A percentile compares a stretch with the other conserved stretches of the same genome.
phyloP scores from a whole-genome alignment of 1,140 invertebrate species.

The Nasonia longicornis region DNA sequence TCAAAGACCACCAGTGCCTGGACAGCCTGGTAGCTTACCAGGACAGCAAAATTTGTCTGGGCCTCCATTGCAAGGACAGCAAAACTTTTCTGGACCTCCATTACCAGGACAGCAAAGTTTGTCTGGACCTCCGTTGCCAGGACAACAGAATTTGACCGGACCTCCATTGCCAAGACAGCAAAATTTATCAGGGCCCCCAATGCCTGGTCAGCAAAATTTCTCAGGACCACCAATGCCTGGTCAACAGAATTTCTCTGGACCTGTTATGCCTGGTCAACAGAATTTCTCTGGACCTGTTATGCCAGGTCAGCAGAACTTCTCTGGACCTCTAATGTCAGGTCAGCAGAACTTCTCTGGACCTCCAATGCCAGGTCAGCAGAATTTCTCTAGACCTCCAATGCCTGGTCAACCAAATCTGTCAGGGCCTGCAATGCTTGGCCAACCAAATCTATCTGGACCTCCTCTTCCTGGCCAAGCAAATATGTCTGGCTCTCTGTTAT shows the following conservation, averaged over 20 bases:
- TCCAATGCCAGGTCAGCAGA: slow-evolving; percentile 48
- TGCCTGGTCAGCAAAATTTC: slow-evolving; percentile 48
- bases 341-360: slow-evolving; percentile 51
- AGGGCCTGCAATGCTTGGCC: slow-evolving; percentile 38
- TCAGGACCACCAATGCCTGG: slow-evolving; percentile 53
- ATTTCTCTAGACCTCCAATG: slow-evolving; percentile 52
- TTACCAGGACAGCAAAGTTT: slow-evolving; percentile 47
- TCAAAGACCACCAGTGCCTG: slow-evolving; percentile 23
- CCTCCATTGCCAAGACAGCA: slow-evolving; percentile 45
- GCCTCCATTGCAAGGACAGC: slow-evolving; percentile 42
- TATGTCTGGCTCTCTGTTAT: slow-evolving; percentile 33
- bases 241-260: neutral
- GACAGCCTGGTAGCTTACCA: slow-evolving; percentile 23
- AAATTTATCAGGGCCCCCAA: slow-evolving; percentile 35
- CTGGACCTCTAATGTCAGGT: slow-evolving; percentile 48
- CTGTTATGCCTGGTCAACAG: neutral
- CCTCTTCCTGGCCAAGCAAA: slow-evolving; percentile 49
- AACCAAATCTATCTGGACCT: slow-evolving; percentile 48
- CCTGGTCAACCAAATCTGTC: slow-evolving; percentile 47
- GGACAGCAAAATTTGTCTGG: slow-evolving; percentile 49
- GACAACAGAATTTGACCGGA: slow-evolving; percentile 37
- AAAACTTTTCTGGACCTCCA: slow-evolving; percentile 61
- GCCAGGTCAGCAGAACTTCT: slow-evolving; percentile 42
- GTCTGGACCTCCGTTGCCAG: slow-evolving; percentile 47
- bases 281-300: slow-evolving; percentile 59